Evolutionary conservation across 2,888 invertebrate genomes (phyloP).

Genomic region (Platycheirus albimanus): DNA sequence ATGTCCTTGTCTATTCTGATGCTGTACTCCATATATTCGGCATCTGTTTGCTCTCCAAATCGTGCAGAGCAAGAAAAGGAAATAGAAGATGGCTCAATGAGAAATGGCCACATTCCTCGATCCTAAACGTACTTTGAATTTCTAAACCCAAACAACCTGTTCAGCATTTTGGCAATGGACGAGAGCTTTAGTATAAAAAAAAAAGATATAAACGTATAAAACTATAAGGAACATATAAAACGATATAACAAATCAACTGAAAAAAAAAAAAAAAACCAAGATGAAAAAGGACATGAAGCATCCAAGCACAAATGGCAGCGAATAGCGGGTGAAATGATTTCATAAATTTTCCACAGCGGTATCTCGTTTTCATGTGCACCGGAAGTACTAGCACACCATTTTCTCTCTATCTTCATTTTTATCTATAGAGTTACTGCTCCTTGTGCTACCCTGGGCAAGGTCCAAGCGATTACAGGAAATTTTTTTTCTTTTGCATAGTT

Average conservation of each 20-base stretch:
- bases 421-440: conserved; percentile 30
- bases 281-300: conserved; percentile 4
- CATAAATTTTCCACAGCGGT: conserved; percentile 63
- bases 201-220: conserved; percentile 6
- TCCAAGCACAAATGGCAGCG: conserved; percentile 29
- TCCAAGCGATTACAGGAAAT: conserved; percentile 45
- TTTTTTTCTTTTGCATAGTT: conserved; percentile 15
- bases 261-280: conserved; percentile 1
- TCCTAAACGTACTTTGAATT: conserved; percentile 58
- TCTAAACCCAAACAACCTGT: conserved; percentile 68
- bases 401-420: conserved; percentile 21
- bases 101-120: conserved; percentile 44
- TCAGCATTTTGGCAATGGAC: conserved; percentile 60
- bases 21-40: conserved; percentile 60
- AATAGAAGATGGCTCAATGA: conserved; percentile 21
- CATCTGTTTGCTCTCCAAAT: conserved; percentile 62
- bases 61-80: conserved; percentile 29
- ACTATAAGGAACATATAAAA: neutral
- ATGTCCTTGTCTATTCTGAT: conserved; percentile 69
- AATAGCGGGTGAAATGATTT: conserved; percentile 66
- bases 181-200: conserved; percentile 22
- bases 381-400: conserved; percentile 40
- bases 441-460: conserved; percentile 31
- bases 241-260: conserved; percentile 19
- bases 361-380: conserved; percentile 26